These are phyloP conservation scores for Aleiodes sp. DNA, from an alignment of 1,140 invertebrate species.

Conservation along the genomic window DNA sequence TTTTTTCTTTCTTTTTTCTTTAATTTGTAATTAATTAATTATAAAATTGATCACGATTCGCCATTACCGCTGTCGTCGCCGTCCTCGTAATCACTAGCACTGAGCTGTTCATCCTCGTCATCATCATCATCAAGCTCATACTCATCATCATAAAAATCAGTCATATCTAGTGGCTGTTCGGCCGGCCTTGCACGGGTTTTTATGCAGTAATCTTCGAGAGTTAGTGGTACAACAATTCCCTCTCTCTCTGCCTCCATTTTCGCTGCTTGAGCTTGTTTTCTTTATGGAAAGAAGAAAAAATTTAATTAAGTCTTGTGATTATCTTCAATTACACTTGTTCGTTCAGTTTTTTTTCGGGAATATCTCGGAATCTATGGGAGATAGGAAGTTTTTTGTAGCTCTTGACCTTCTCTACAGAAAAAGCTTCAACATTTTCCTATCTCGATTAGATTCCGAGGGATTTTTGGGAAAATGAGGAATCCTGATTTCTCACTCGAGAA, in stretches of 20 bases:
- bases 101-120: constrained; percentile 72
- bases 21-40: constrained; percentile 32
- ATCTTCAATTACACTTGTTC: too few species aligned
- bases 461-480: too few species aligned
- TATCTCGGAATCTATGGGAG: too few species aligned
- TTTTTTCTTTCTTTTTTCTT: constrained; percentile 19
- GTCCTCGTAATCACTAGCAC: constrained; percentile 74
- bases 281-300: constrained; percentile 58
- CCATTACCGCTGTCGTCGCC: constrained; percentile 85
- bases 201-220: constrained; percentile 97
- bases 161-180: constrained; percentile 84
- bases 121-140: constrained; percentile 84
- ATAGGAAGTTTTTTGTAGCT: too few species aligned
- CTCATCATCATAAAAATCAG: constrained; percentile 94
- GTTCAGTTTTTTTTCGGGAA: too few species aligned
- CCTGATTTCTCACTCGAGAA: too few species aligned
- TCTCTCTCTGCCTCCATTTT: constrained; percentile 95
- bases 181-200: constrained; percentile 86
- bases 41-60: constrained; percentile 70
- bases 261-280: constrained; percentile 96
- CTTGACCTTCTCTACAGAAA: too few species aligned
- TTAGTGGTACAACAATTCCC: constrained; percentile 95
- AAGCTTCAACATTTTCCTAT: too few species aligned
- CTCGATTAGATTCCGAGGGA: too few species aligned
- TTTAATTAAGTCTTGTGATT: too few species aligned